These are phyloP conservation scores for Callyntrura sp. DNA, from an alignment of 2,888 invertebrate species.

Conservation along the genomic window DNA sequence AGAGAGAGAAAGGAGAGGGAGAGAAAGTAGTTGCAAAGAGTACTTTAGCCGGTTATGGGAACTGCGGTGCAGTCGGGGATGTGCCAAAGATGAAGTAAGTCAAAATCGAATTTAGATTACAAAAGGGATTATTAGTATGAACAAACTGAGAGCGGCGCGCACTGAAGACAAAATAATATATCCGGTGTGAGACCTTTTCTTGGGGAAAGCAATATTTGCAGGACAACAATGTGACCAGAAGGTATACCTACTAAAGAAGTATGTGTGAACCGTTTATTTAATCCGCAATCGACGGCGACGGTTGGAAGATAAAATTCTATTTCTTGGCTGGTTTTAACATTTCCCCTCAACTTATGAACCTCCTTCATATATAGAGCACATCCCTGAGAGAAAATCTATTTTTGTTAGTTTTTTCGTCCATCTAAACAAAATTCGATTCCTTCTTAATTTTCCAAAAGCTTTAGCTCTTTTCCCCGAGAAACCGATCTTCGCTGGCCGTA, in stretches of 20 bases:
- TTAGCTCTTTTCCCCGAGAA: neutral
- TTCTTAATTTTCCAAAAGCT: constrained; percentile 63
- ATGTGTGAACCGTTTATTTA: constrained; percentile 19
- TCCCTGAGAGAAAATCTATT: constrained; percentile 8
- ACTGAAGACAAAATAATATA: constrained; percentile 1
- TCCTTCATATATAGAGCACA: neutral
- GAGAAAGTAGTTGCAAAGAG: neutral
- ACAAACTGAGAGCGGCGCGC: neutral
- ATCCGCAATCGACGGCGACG: neutral
- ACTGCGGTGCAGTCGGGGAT: too few species aligned
- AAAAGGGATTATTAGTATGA: constrained; percentile 40
- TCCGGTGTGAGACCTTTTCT: neutral
- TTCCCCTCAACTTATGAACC: too few species aligned
- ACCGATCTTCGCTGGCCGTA: neutral
- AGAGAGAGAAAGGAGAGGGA: neutral
- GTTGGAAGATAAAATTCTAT: neutral
- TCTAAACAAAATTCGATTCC: constrained; percentile 63
- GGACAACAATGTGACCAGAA: neutral
- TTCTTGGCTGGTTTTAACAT: neutral
- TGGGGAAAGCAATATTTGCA: neutral
- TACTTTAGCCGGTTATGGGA: neutral
- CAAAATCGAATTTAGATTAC: constrained; percentile 37
- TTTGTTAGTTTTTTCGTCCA: constrained; percentile 44
- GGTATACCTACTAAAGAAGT: neutral
- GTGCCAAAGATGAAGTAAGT: neutral